Conservation (phyloP, 2,888 invertebrate genomes). For the Sialis lutaria region DNA sequence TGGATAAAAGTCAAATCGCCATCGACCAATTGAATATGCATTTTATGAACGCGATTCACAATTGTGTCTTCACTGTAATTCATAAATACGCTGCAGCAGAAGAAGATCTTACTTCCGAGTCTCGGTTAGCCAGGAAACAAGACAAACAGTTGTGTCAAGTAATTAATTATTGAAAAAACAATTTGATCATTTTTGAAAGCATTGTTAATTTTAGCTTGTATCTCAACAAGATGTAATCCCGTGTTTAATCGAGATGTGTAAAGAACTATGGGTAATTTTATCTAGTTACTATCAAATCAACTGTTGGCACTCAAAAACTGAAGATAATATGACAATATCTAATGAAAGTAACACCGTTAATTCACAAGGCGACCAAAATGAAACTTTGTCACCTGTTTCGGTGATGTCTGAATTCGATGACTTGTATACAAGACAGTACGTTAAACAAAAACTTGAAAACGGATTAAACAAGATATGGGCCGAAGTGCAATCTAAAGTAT, state of each 20-base stretch:
- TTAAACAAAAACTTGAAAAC: conserved; percentile 75
- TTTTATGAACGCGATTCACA: conserved; percentile 82
- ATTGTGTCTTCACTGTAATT: conserved; percentile 43
- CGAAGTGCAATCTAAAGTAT: conserved; percentile 84
- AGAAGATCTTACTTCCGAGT: conserved; percentile 15
- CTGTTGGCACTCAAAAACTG: conserved; percentile 51
- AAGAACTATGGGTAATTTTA: conserved; percentile 68
- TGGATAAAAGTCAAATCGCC: conserved; percentile 83
- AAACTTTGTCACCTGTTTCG: conserved; percentile 12
- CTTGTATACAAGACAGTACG: conserved; percentile 56
- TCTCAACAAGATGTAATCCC: conserved; percentile 42
- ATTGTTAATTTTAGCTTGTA: conserved; percentile 25
- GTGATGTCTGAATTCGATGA: conserved; percentile 34
- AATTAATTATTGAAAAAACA: conserved; percentile 8
- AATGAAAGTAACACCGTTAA: conserved; percentile 24
- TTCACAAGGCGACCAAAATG: not conserved
- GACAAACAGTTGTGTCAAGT: conserved; percentile 68
- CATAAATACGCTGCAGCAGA: conserved; percentile 26
- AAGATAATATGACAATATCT: conserved; percentile 16
- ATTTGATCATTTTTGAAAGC: not conserved
- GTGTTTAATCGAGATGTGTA: conserved; percentile 73
- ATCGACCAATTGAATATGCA: conserved; percentile 86
- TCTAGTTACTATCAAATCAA: conserved; percentile 61
- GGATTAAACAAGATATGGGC: conserved; percentile 81
- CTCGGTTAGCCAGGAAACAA: conserved; percentile 43